Evolutionary conservation across 2,797 vertebrate genomes (phyloP).

Genomic region (Enteromius mattozi): DNA sequence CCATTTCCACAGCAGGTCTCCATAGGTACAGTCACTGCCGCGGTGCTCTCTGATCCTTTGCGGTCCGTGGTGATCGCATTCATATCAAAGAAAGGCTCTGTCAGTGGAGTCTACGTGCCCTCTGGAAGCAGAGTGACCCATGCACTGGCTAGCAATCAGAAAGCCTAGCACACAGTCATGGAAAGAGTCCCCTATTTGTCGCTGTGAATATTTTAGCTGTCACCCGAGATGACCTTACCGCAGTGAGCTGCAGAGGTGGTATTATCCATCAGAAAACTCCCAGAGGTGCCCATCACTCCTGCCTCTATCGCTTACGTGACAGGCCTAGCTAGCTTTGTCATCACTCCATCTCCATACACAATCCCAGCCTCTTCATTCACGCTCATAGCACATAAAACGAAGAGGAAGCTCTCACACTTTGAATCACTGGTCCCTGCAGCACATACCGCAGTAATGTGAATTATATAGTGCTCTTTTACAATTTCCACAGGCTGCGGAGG

Average conservation of each 20-base stretch:
- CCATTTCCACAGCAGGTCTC: neutral
- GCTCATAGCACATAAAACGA: conserved; percentile 17
- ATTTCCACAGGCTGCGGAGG: conserved; percentile 36
- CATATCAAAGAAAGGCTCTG: conserved; percentile 9
- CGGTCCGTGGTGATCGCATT: conserved; percentile 4
- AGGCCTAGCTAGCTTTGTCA: conserved; percentile 36
- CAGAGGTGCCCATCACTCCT: conserved; percentile 29
- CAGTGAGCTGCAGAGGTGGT: conserved; percentile 17
- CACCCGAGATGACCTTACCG: conserved; percentile 16
- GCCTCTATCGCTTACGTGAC: conserved; percentile 20
- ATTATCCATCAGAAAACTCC: conserved; percentile 43
- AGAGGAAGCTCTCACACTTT: conserved; percentile 28
- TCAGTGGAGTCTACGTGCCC: conserved; percentile 19
- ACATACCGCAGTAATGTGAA: conserved; percentile 45
- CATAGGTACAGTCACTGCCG: neutral
- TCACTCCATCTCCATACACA: conserved; percentile 35
- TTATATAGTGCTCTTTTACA: conserved; percentile 39
- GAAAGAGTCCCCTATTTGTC: conserved; percentile 18
- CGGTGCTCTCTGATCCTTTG: conserved; percentile 14
- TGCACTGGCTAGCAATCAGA: conserved; percentile 13
- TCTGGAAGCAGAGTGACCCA: neutral
- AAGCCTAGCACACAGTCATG: conserved; percentile 10
- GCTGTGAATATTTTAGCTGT: conserved; percentile 26
- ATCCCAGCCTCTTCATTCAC: conserved; percentile 28
- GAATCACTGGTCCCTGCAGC: conserved; percentile 39